These are phyloP conservation scores for Melanaphis sacchari DNA, from an alignment of 1,140 invertebrate species.

Conservation along the genomic window DNA sequence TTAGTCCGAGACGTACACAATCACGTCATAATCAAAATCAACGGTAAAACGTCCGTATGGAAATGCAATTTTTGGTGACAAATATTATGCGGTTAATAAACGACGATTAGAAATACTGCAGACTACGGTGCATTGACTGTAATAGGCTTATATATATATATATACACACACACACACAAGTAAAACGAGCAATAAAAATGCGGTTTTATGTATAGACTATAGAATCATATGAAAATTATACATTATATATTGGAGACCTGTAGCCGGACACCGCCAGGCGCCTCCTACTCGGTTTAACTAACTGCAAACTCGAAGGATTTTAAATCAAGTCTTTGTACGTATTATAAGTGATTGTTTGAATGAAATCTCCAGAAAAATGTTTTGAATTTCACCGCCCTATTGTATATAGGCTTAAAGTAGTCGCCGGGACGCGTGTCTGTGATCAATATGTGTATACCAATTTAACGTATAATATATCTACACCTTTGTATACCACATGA, in stretches of 20 bases:
- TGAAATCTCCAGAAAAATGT: not conserved
- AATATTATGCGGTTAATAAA: constrained; percentile 6
- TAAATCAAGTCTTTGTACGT: not conserved
- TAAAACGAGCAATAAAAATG: not conserved
- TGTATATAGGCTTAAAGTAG: no score
- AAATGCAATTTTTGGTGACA: not conserved
- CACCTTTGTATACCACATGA: no score
- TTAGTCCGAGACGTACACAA: constrained; percentile 33
- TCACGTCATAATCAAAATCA: not conserved
- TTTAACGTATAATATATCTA: no score
- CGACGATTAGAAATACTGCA: not conserved
- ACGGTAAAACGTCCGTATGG: not conserved
- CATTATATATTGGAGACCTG: no score
- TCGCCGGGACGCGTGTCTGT: no score
- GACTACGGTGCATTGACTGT: not conserved
- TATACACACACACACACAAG: not conserved
- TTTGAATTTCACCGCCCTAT: not conserved
- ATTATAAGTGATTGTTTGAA: not conserved
- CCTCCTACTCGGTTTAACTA: not conserved
- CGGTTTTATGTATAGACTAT: not conserved
- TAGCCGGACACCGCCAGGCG: no score
- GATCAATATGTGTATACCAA: no score
- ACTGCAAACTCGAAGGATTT: not conserved
- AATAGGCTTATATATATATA: not conserved
- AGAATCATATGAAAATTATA: not conserved